phyloP scores from a whole-genome alignment of 2,888 invertebrate species.

The Catocala sponsa region DNA sequence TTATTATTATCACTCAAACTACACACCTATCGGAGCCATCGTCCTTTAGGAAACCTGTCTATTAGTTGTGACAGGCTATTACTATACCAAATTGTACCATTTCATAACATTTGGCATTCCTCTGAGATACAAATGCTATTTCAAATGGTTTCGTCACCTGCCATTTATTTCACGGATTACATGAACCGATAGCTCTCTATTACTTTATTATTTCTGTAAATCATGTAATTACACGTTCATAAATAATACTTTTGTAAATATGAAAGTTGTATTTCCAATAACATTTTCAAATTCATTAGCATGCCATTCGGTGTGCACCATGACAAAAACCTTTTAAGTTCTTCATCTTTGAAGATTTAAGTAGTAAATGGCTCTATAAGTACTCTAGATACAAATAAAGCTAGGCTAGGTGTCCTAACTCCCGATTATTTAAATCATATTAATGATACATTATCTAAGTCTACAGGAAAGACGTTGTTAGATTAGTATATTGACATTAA shows the following conservation, averaged over 20 bases:
- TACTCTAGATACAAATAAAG: too few relatives aligned
- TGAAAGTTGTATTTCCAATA: conserved; percentile 10
- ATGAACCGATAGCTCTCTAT: conserved; percentile 11
- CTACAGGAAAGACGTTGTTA: too few relatives aligned
- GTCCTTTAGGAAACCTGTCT: conserved; percentile 33
- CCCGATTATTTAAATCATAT: too few relatives aligned
- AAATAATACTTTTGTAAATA: neutral
- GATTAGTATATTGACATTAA: too few relatives aligned
- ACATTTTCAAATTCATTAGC: neutral
- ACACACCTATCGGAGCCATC: conserved; percentile 27
- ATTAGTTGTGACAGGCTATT: conserved; percentile 6
- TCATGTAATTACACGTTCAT: conserved; percentile 5
- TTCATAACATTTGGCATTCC: conserved; percentile 23
- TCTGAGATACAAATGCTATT: conserved; percentile 36
- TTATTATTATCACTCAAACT: conserved; percentile 31
- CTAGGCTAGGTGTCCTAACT: too few relatives aligned
- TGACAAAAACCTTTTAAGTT: too few relatives aligned
- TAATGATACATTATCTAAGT: too few relatives aligned
- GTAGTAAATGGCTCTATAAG: too few relatives aligned
- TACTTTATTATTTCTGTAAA: conserved; percentile 20
- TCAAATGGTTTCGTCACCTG: conserved; percentile 23
- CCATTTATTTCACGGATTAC: conserved; percentile 32
- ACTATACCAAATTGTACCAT: conserved; percentile 23
- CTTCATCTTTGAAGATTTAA: too few relatives aligned
- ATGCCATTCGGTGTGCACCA: neutral